Conservation (phyloP, 35 echinoderm and acorn worm species). For the Chiridota heheva region DNA sequence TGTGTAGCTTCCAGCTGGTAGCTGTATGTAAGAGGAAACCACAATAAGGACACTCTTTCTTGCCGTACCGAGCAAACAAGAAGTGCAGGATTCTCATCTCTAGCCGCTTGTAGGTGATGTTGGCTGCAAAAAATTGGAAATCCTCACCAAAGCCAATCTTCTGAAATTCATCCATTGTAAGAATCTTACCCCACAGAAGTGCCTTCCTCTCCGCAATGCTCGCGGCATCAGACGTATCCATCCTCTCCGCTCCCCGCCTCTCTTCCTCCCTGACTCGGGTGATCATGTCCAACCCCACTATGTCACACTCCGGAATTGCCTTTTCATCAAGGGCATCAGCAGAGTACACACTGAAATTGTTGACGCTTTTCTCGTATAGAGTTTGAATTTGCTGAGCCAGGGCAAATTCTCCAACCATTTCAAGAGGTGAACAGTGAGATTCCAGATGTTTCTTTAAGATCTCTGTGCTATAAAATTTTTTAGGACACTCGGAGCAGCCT, state of each 20-base stretch:
- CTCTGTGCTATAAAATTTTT: constrained; percentile 29
- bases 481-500: constrained; percentile 28
- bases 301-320: constrained; percentile 43
- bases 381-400: not conserved
- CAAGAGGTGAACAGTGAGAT: not conserved
- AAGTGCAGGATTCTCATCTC: constrained; percentile 26
- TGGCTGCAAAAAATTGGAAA: constrained; percentile 1
- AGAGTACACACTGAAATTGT: constrained; percentile 15
- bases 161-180: constrained; percentile 18
- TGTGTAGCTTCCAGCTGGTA: constrained; percentile 40
- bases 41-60: constrained; percentile 37
- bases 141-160: constrained; percentile 6
- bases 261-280: constrained; percentile 42
- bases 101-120: constrained; percentile 23
- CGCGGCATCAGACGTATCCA: not conserved
- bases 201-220: not conserved
- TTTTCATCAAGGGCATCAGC: constrained; percentile 27
- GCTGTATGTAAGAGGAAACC: constrained; percentile 28
- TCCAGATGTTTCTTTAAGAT: constrained; percentile 16
- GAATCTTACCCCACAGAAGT: not conserved
- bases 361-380: constrained; percentile 33
- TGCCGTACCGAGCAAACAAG: constrained; percentile 42
- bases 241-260: no score
- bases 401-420: no score
- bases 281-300: constrained; percentile 43